Evolutionary conservation across 2,113 vertebrate genomes (phyloP), one percentile per base, ranked within the genome.

Genomic region (Microcebus tavaratra): DNA sequence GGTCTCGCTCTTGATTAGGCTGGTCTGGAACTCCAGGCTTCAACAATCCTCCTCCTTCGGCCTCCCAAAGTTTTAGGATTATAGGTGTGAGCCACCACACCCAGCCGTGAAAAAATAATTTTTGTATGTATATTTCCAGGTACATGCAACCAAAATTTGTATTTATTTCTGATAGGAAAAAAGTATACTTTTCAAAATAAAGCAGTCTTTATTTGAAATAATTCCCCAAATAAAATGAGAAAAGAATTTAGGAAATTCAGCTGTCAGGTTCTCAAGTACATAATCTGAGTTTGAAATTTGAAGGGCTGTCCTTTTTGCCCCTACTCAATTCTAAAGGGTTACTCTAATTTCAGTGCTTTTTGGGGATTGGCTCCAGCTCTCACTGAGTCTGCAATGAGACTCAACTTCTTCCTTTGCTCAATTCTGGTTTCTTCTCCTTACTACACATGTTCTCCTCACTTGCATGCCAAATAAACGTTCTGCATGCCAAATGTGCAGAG

Each of bases 181-280:
- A 73, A 53, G 1, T 50, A 67, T 1, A 78, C 29, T 9, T 79
- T 92, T 78, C 39, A 90, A 75, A 70, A 68, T 90, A 86, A 72
- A 92, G 25, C 20, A 61, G 25, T 96, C 95, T 83, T 27, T 94
- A 8, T 87, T 88, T 78, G 34, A 88, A 88, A 57, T 76, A 94
- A 57, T 81, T 31, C 8, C 14, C 53, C 45, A 94, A 67, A 59
- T 82, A 85, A 55, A 79, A 94, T 25, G 48, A 36, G 4, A 68
- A 87, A 83, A 88, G 4, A 80, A 86, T 53, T 70, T 65, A 8
- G 25, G 55, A 72, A 94, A 86, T 61, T 50, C 5, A 81, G 29
- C 12, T 57, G 25, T 67, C 50, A 90, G 4, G 21, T 90, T 95
- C 68, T 88, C 20, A 55, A 39, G 70, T 67, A 48, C n/a, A 80